Base-by-base conservation (phyloP, 2,113 vertebrate genomes). In the Forbesichthys agassizii region DNA sequence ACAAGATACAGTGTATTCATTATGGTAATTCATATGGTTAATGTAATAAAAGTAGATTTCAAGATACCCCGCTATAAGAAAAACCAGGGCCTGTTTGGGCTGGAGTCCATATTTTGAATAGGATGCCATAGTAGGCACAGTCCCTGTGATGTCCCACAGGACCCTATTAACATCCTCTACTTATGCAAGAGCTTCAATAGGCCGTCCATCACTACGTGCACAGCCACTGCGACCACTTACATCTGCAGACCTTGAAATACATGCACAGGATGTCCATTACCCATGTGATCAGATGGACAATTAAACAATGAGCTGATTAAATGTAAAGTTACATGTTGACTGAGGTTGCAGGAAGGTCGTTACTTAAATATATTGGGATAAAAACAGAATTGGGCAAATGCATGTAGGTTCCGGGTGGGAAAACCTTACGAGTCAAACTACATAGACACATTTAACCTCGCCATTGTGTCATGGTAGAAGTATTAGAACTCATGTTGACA, bases 91-190 rank as follows among this genome's bases (percentile, higher is more conserved):
- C 58, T 5, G 42, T 73, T 66, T 56, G 18, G 64, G 78, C 71
- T 76, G 77, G 36, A 64, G 82, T 86, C 82, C 69, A 4, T 77
- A 71, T 80, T 75, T 48, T 64, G 60, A 86, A 62, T 52, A 66
- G 62, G 72, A 62, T 69, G 75, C 68, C 2, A 52, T 73, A 75
- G 75, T 20, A 36, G 76, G 48, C 68, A 65, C 9, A 42, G 68
- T 68, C 78, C 70, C 64, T 62, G 86, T 74, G 75, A 81, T 79
- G 73, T 90, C 88, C 88, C 87, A 77, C 74, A 85, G 88, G 88
- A 88, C 59, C 86, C 83, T 84, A 88, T 90, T 90, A 88, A 66
- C 74, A 84, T 84, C 84, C 66, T 78, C 83, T 87, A 76, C 83
- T 89, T 86, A 90, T 89, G 83, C 86, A 89, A 64, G 73, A 79